These are phyloP conservation scores for Trichopoda pennipes DNA, from an alignment of 2,888 invertebrate genomes.

Conservation along the genomic window DNA sequence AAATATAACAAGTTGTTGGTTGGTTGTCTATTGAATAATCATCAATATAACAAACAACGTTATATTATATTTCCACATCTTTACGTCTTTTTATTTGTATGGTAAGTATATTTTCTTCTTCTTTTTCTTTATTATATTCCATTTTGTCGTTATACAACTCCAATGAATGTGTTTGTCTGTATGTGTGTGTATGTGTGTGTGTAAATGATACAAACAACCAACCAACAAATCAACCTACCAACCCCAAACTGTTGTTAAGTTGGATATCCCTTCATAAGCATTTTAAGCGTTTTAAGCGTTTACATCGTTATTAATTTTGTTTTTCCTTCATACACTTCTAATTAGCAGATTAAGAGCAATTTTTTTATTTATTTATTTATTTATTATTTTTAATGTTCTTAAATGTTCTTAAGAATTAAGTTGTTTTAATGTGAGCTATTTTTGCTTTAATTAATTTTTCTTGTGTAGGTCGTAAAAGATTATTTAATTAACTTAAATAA, in stretches of 20 bases:
- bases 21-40: slow-evolving; percentile 62
- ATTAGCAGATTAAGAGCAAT: slow-evolving; percentile 40
- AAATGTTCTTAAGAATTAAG: slow-evolving; percentile 26
- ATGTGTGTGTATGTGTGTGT: background rate
- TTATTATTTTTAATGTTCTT: slow-evolving; percentile 37
- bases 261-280: slow-evolving; percentile 26
- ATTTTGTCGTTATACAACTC: slow-evolving; percentile 7
- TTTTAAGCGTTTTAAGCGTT: slow-evolving; percentile 50
- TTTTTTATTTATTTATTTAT: slow-evolving; percentile 25
- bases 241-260: background rate
- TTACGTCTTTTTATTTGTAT: slow-evolving; percentile 43
- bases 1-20: slow-evolving; percentile 22
- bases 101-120: slow-evolving; percentile 53
- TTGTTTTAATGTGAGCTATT: background rate
- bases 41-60: slow-evolving; percentile 59
- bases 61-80: slow-evolving; percentile 39
- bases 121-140: slow-evolving; percentile 5
- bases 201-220: background rate
- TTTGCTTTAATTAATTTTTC: slow-evolving; percentile 3
- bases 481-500: background rate
- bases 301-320: slow-evolving; percentile 39
- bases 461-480: background rate
- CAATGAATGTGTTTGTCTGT: slow-evolving; percentile 11
- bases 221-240: background rate
- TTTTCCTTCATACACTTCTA: slow-evolving; percentile 29